Conservation (phyloP, 2,888 invertebrate species). For the Stratiomys singularior region DNA sequence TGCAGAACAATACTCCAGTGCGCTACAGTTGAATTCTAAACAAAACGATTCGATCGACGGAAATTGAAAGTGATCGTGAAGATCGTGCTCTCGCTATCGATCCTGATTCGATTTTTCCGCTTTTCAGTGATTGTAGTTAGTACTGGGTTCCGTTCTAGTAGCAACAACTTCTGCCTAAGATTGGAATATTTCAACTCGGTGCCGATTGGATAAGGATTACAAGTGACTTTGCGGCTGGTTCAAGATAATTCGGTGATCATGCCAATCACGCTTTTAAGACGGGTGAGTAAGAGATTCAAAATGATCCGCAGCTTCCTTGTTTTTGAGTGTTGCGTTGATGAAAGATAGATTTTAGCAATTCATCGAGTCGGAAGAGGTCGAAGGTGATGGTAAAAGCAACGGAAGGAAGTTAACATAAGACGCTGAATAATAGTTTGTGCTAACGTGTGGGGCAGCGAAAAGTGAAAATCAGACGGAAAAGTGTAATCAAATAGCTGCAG, state of each 20-base stretch:
- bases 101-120: constrained; percentile 1
- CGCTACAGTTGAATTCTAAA: constrained; percentile 12
- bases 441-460: neutral
- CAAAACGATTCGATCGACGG: constrained; percentile 5
- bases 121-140: constrained; percentile 4
- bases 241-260: constrained; percentile 19
- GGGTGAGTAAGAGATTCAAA: constrained; percentile 17
- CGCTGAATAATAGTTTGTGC: neutral
- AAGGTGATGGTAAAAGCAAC: no score
- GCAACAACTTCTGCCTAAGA: neutral
- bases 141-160: neutral
- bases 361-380: neutral
- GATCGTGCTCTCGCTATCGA: constrained; percentile 29
- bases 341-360: no score
- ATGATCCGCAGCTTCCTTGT: neutral
- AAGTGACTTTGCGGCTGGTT: constrained; percentile 2
- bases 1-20: constrained; percentile 33
- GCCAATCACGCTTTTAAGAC: constrained; percentile 39
- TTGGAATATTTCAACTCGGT: constrained; percentile 7
- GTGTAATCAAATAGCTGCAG: neutral
- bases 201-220: constrained; percentile 41
- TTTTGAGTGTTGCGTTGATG: no score
- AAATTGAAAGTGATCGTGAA: constrained; percentile 45
- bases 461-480: constrained; percentile 37
- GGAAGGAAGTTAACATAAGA: neutral